Percentiles rank a stretch among this genome's conserved stretches.
Conservation (phyloP, 2,888 invertebrate genomes). For the Shargacucullia verbasci region DNA sequence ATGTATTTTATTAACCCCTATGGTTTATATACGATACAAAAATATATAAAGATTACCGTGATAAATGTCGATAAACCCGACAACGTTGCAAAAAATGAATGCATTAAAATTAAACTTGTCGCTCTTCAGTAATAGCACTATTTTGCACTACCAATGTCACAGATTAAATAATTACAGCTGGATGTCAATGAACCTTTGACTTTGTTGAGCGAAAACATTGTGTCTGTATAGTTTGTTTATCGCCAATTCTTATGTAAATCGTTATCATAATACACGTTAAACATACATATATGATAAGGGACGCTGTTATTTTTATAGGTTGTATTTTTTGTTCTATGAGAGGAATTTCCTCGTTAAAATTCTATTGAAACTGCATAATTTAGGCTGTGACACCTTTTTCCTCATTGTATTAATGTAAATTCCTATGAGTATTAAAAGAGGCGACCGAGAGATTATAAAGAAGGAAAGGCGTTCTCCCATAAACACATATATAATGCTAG, state of each 20-base stretch:
- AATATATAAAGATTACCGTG: conserved; percentile 39
- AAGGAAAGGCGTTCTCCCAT: too few species aligned
- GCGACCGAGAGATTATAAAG: too few species aligned
- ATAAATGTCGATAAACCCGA: conserved; percentile 34
- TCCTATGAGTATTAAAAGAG: too few species aligned
- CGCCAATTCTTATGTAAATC: conserved; percentile 69
- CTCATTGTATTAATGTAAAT: too few species aligned
- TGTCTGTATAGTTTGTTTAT: conserved; percentile 51
- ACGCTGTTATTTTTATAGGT: conserved; percentile 28
- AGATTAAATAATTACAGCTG: conserved; percentile 55
- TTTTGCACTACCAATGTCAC: conserved; percentile 54
- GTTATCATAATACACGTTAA: conserved; percentile 49
- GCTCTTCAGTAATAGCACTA: conserved; percentile 19
- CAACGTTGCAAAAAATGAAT: conserved; percentile 12
- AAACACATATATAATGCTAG: too few species aligned
- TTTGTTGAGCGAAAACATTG: conserved; percentile 61
- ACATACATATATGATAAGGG: conserved; percentile 44
- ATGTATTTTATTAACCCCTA: conserved; percentile 4
- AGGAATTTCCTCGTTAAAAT: neutral
- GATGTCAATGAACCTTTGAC: conserved; percentile 66
- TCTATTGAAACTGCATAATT: neutral
- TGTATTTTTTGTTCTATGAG: conserved; percentile 15
- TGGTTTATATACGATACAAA: conserved; percentile 8
- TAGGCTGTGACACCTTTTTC: too few species aligned
- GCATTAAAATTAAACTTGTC: conserved; percentile 3